Evolutionary conservation across 2,797 vertebrate genomes (phyloP), one percentile per base, ranked within the genome.

Genomic region (Trachops cirrhosus): DNA sequence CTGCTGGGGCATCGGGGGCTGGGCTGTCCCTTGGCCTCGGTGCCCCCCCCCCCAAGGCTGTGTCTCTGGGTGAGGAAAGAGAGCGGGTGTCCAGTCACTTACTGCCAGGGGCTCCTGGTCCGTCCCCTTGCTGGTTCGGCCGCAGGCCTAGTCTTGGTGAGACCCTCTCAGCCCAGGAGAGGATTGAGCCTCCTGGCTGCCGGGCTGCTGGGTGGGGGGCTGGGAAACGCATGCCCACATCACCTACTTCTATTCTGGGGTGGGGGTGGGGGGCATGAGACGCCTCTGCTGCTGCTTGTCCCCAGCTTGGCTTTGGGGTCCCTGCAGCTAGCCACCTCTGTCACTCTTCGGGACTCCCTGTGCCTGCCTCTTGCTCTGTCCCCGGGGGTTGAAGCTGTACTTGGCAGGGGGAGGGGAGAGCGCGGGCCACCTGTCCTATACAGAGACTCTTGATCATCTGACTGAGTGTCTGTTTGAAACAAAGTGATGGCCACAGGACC

Each of bases 21-120:
- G 41, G n/a, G 26, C 0, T 11, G 26, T 46, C n/a, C 41, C 52
- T 57, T 16, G 7, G 70, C 70, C 26, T 29, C 26, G 19, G 71
- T 74, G 41, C 10, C 71, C 29, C 39, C 26, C 1, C 24, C 32
- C 44, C 44, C 71, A 26, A 32, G 71, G 86, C 29, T 2, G 18
- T n/a, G 52, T 73, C 19, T 46, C 34, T n/a, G 78, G 73, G 39
- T n/a, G 68, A 46, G n/a, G 29, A n/a, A n/a, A 34, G 89, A 50
- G 9, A 41, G 14, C 19, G 4, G n/a, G 39, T 10, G 10, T 34
- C 62, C 41, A 62, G 22, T 32, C 52, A 1, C 34, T 37, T 5
- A 5, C 0, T 6, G 1, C 9, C 0, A 1, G 8, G 34, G n/a
- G 14, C 39, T 41, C 46, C 8, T 0, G 24, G 37, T 37, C 16